These are phyloP conservation scores for Martes martes DNA, from an alignment of 2,113 vertebrate species.

Conservation along the genomic window DNA sequence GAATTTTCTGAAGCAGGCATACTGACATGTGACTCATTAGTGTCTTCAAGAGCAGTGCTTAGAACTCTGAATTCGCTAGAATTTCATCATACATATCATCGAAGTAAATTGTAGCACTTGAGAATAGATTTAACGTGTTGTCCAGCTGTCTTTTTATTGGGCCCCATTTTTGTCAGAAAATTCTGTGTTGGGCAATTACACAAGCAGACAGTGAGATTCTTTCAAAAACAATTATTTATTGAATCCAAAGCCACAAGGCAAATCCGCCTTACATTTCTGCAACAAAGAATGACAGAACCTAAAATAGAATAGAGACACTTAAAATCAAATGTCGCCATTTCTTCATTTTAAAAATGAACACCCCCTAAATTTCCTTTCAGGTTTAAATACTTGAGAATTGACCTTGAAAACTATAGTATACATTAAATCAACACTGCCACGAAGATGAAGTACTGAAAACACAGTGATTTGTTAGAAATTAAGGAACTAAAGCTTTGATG, in stretches of 20 bases:
- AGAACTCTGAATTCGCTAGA: background rate
- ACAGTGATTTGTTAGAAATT: conserved; percentile 46
- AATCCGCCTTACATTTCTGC: background rate
- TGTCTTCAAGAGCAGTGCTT: background rate
- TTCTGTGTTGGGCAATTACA: background rate
- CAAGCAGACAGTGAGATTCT: background rate
- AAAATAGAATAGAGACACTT: background rate
- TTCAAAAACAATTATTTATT: background rate
- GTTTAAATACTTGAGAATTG: conserved; percentile 19
- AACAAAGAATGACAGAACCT: background rate
- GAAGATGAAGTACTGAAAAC: background rate
- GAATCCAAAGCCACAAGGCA: background rate
- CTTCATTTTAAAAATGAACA: background rate
- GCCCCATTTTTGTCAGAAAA: background rate
- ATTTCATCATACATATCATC: background rate
- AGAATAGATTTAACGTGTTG: background rate
- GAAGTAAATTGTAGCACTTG: background rate
- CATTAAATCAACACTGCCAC: background rate
- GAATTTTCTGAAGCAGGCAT: background rate
- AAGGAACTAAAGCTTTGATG: background rate
- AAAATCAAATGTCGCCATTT: background rate
- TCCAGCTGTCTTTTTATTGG: background rate
- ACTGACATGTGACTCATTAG: background rate
- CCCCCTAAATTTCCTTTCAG: background rate
- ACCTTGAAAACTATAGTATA: conserved; percentile 32